Evolutionary conservation across 2,113 vertebrate genomes (phyloP), one percentile per base, ranked within the genome.

Genomic region (Dendropsophus ebraccatus): DNA sequence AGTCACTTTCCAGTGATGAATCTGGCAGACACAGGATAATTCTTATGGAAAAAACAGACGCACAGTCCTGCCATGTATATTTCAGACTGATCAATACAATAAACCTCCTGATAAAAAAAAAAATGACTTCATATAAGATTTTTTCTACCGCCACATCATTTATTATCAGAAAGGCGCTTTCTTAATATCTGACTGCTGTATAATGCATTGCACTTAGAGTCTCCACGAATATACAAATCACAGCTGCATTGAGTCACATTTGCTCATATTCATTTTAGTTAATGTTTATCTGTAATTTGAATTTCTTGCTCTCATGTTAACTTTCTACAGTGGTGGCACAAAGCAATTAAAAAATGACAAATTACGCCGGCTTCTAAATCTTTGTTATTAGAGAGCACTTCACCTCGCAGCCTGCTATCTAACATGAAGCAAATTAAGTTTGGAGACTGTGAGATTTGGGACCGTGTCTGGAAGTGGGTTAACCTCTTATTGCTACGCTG

Each of bases 281-380:
- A 79, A 85, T 79, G 62, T 85, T 79, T 85, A 78, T 85, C 83
- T 85, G 73, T 85, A 77, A 85, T 85, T 54, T 85, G 14, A 85
- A 85, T 69, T 77, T 78, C 74, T 62, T 85, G 45, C 67, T 65
- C 83, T 60, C 35, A 67, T 75, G 73, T 72, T 72, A 54, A 72
- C n/a, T 72, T 78, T 52, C 81, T 58, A n/a, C 19, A 84, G 72
- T n/a, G 30, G 16, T 76, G 82, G 32, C 82, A 76, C 83, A 85
- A 65, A 77, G 83, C 56, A 77, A 85, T 85, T 85, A 62, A 85
- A 84, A 85, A 62, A 49, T 30, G 83, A 77, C 56, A 77, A 75
- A 77, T 85, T 77, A 56, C 5, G 25, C 41, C 8, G 3, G 73
- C 25, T 67, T 16, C 23, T 25, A 35, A 77, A 67, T 77, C 83